Evolutionary conservation across 2,888 invertebrate species (phyloP), one percentile per base, ranked within the genome.

Genomic region (Aromia moschata): DNA sequence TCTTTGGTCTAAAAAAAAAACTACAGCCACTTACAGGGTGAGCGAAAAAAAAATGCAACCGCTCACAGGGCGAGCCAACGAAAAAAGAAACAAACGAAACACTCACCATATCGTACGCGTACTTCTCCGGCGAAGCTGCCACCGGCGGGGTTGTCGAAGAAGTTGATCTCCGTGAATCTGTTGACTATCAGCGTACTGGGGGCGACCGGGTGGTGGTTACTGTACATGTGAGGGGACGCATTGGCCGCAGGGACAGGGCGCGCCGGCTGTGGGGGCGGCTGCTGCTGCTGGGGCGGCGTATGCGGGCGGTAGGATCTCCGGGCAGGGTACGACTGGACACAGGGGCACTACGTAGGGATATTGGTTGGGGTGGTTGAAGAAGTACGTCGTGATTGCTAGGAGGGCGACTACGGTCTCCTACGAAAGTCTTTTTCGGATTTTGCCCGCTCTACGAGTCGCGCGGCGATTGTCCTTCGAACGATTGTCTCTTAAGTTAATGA

Each of bases 211-310:
- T 47, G 67, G 60, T 73, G 71, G 59, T 71, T 75, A 74, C 69
- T 70, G 74, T 75, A 77, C 72, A 76, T 85, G 83, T 66, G 85
- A 65, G 77, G 70, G 33, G 33, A 9, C 77, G 83, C 86, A 82
- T 85, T 86, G 73, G 86, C 84, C 69, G 83, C 85, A 77, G 83
- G 80, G 66, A 84, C 84, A 75, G 82, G 84, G 80, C 82, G 84
- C 65, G 82, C 83, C 80, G 78, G 67, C 67, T 53, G 66, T 62
- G 81, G n/a, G n/a, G n/a, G n/a, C n/a, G n/a, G n/a, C n/a, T n/a
- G n/a, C n/a, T n/a, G n/a, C n/a, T n/a, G n/a, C n/a, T n/a, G n/a
- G n/a, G n/a, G 79, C 77, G 80, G 83, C 74, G 82, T 82, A 72
- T 83, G 83, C 79, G 18, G 67, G 65, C 15, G 65, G 68, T 18